Evolutionary conservation across 2,888 invertebrate genomes (phyloP).

Genomic region (Adelognathus sp.): DNA sequence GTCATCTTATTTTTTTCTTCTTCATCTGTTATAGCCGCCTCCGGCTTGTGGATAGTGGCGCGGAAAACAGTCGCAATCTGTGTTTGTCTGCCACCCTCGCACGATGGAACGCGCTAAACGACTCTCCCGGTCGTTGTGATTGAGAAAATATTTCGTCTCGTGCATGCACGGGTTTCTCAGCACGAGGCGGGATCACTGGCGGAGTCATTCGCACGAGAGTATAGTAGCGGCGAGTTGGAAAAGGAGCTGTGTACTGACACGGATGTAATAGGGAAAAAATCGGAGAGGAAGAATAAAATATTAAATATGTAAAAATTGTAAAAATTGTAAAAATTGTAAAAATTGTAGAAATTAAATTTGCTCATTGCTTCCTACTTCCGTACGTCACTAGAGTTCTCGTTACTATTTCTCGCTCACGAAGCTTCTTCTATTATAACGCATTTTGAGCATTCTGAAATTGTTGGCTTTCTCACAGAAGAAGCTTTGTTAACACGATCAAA

Average conservation of each 20-base stretch:
- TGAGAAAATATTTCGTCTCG: slow-evolving; percentile 31
- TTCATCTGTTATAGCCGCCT: not conserved
- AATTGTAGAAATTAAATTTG: no score
- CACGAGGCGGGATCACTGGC: not conserved
- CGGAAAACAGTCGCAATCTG: not conserved
- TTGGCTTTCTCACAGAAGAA: no score
- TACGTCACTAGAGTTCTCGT: no score
- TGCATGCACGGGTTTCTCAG: slow-evolving; percentile 30
- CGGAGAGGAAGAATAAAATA: not conserved
- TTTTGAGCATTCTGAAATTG: no score
- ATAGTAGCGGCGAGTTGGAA: slow-evolving; percentile 10
- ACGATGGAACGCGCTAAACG: not conserved
- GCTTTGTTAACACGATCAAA: no score
- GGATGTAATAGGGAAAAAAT: slow-evolving; percentile 1
- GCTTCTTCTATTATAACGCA: no score
- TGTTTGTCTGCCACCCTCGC: not conserved
- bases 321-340: no score
- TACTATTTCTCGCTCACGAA: no score
- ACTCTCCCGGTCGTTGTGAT: slow-evolving; percentile 8
- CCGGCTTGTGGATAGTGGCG: not conserved
- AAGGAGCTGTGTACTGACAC: not conserved
- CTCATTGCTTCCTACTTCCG: no score
- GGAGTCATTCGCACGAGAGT: slow-evolving; percentile 7
- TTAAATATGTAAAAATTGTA: slow-evolving; percentile 13
- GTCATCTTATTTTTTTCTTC: no score